phyloP scores from a whole-genome alignment of 2,113 vertebrate genomes.

The Eira barbara region DNA sequence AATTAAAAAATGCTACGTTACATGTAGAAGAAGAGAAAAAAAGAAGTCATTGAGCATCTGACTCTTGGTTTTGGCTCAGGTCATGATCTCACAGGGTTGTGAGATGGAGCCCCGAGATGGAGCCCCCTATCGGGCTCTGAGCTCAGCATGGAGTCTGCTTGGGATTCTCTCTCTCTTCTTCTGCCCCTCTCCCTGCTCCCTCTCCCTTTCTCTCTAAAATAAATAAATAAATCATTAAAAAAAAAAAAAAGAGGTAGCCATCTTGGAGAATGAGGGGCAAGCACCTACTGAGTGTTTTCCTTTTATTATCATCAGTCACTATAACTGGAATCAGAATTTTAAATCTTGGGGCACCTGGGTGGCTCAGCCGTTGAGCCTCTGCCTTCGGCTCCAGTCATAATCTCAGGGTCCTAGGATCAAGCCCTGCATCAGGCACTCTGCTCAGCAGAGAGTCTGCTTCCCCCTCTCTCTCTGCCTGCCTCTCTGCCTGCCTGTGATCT shows the following conservation, averaged over 20 bases:
- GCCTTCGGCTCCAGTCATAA: too few species aligned
- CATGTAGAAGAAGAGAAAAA: background rate
- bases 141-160: background rate
- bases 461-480: too few species aligned
- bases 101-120: background rate
- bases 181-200: background rate
- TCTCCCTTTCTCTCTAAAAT: background rate
- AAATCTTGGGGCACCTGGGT: background rate
- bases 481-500: too few species aligned
- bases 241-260: background rate
- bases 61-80: background rate
- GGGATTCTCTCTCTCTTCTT: background rate
- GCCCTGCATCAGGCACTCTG: too few species aligned
- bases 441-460: too few species aligned
- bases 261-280: background rate
- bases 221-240: background rate
- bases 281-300: background rate
- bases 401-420: too few species aligned
- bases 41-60: background rate
- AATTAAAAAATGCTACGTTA: background rate
- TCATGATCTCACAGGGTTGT: background rate
- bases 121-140: background rate
- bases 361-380: too few species aligned
- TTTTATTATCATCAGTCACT: background rate
- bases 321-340: conserved; percentile 21